Evolutionary conservation across 2,888 invertebrate genomes (phyloP).

Genomic region (Rutpela maculata): DNA sequence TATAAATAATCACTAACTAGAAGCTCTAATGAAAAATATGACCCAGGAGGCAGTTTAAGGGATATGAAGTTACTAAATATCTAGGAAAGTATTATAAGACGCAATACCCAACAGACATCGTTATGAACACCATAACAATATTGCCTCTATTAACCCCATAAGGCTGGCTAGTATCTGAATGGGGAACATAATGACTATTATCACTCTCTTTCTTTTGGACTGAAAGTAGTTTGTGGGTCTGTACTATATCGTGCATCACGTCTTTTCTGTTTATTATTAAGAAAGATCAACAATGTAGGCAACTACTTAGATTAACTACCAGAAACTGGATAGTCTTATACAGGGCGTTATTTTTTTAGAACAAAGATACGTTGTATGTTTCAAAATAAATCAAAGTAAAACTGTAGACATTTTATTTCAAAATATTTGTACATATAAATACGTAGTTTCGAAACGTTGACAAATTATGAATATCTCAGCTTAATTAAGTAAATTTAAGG

Average conservation of each 20-base stretch:
- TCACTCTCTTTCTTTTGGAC: not conserved
- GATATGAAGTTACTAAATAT: not conserved
- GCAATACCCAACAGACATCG: not conserved
- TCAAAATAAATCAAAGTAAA: no score
- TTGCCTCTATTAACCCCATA: not conserved
- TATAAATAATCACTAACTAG: no score
- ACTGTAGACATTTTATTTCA: no score
- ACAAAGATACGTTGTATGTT: no score
- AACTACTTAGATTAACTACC: not conserved
- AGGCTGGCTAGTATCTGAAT: not conserved
- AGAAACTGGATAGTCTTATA: not conserved
- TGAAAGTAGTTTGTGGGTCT: not conserved
- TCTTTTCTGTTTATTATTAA: not conserved
- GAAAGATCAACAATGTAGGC: not conserved
- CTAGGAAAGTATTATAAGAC: not conserved
- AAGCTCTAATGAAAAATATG: no score
- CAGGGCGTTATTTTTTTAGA: not conserved
- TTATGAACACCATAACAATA: not conserved
- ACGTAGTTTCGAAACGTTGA: no score
- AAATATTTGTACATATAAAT: no score
- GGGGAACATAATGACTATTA: not conserved
- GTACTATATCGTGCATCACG: not conserved
- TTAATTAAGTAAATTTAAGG: no score
- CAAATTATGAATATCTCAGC: no score
- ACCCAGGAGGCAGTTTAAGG: not conserved